Evolutionary conservation across 1,140 invertebrate genomes (phyloP).

Genomic region (Zaprionus davidi): DNA sequence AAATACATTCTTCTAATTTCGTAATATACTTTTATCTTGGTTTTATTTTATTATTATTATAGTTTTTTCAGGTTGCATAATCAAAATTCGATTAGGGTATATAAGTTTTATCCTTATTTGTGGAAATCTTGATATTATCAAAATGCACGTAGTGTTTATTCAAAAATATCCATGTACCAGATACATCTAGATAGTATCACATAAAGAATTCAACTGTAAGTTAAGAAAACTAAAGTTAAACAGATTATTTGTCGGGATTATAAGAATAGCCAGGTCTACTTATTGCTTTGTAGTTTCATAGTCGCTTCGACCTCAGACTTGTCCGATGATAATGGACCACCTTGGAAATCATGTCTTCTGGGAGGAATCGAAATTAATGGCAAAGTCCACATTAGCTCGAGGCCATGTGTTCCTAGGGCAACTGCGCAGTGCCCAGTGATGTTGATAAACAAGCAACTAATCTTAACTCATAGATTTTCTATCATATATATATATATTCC

Average conservation of each 20-base stretch:
- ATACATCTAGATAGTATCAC: conserved; percentile 32
- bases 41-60: conserved; percentile 1
- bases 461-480: neutral
- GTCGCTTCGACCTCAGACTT: neutral
- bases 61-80: neutral
- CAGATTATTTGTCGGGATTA: conserved; percentile 27
- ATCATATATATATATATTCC: neutral
- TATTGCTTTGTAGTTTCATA: neutral
- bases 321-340: neutral
- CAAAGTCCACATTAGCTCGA: neutral
- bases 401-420: neutral
- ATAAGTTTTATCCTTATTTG: no score
- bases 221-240: neutral
- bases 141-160: conserved; percentile 14
- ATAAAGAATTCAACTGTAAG: conserved; percentile 1
- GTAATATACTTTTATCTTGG: conserved; percentile 41
- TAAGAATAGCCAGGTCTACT: neutral
- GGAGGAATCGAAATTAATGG: neutral
- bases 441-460: neutral
- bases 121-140: neutral
- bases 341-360: neutral
- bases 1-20: conserved; percentile 21
- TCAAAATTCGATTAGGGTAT: neutral
- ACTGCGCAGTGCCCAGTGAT: neutral
- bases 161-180: conserved; percentile 29